phyloP scores from a whole-genome alignment of 1,140 invertebrate genomes.

The Macrostomum lignano region DNA sequence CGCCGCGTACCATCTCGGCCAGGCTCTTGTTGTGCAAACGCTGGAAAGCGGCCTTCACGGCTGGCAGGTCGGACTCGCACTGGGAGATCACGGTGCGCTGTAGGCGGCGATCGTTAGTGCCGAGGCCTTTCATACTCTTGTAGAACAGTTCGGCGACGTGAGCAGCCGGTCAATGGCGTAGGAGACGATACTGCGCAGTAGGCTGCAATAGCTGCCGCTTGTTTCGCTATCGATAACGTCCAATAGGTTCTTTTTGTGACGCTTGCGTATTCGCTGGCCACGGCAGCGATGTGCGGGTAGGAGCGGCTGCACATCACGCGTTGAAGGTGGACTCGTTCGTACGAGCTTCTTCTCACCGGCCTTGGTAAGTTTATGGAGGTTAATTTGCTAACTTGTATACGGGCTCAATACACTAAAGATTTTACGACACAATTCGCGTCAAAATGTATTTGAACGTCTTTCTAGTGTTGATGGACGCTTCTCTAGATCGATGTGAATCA shows the following conservation, averaged over 20 bases:
- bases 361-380: too few relatives aligned
- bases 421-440: too few relatives aligned
- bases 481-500: too few relatives aligned
- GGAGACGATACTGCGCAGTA: too few relatives aligned
- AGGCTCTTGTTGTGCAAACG: constrained; percentile 50
- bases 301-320: constrained; percentile 45
- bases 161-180: constrained; percentile 40
- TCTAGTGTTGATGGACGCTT: too few relatives aligned
- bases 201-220: too few relatives aligned
- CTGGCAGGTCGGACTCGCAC: constrained; percentile 25
- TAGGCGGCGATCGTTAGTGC: constrained; percentile 28
- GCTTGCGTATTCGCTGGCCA: constrained; percentile 38
- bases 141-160: constrained; percentile 71
- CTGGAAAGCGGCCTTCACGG: constrained; percentile 16
- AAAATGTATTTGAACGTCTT: too few relatives aligned
- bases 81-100: constrained; percentile 25
- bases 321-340: constrained; percentile 65
- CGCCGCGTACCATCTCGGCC: constrained; percentile 52
- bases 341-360: too few relatives aligned
- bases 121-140: constrained; percentile 47
- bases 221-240: not conserved
- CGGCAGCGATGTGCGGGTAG: constrained; percentile 37
- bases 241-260: constrained; percentile 29
- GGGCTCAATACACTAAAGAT: too few relatives aligned
- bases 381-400: too few relatives aligned